phyloP scores from a whole-genome alignment of 2,888 invertebrate species.

The Antitype chi region DNA sequence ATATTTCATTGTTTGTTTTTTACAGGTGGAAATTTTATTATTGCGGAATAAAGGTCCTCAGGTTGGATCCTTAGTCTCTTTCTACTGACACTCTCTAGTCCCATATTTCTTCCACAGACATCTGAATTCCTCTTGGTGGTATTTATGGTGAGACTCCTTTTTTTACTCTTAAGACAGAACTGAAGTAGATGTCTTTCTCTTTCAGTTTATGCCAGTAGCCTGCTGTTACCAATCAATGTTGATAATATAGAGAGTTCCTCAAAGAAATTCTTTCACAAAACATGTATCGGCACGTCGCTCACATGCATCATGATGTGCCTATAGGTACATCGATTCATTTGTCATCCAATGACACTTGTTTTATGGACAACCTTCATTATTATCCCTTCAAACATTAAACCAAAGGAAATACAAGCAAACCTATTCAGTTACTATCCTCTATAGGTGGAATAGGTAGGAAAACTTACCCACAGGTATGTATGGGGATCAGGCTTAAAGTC shows the following conservation, averaged over 20 bases:
- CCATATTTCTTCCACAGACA: background rate
- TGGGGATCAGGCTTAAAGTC: too few relatives aligned
- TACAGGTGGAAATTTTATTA: too few relatives aligned
- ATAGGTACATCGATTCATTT: too few relatives aligned
- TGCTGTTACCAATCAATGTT: background rate
- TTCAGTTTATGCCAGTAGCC: too few relatives aligned
- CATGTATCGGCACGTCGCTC: background rate
- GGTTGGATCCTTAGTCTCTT: background rate
- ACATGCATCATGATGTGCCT: background rate
- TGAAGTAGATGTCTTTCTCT: background rate
- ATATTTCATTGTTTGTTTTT: too few relatives aligned
- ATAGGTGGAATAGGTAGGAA: too few relatives aligned
- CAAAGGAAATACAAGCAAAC: too few relatives aligned
- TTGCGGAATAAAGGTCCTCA: too few relatives aligned
- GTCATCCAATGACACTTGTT: background rate
- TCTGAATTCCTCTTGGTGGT: too few relatives aligned
- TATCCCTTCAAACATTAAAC: background rate
- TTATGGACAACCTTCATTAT: background rate
- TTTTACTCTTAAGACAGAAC: background rate
- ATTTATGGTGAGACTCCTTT: background rate
- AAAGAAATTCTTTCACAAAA: background rate
- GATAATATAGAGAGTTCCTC: background rate
- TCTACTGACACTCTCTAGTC: too few relatives aligned
- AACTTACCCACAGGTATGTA: too few relatives aligned
- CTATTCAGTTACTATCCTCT: too few relatives aligned